Evolutionary conservation across 2,888 invertebrate species (phyloP).

Genomic region (Eupithecia centaureata): DNA sequence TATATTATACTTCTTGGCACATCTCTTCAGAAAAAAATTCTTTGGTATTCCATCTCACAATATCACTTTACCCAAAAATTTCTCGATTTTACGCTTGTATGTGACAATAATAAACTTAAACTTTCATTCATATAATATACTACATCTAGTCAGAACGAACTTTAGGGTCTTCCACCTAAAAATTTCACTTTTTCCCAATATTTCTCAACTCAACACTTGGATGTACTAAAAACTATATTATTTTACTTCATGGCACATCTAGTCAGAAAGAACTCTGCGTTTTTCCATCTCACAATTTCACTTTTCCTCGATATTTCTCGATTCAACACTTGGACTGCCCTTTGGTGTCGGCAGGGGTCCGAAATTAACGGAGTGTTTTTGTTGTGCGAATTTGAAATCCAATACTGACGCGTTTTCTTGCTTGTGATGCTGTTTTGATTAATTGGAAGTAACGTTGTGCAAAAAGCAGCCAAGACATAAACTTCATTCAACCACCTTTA

Average conservation of each 20-base stretch:
- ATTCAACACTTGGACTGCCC: constrained; percentile 43
- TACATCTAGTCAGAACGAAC: too few species aligned
- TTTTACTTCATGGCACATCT: not conserved
- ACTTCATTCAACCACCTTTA: not conserved
- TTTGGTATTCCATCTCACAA: too few species aligned
- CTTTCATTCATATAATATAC: too few species aligned
- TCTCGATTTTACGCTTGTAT: too few species aligned
- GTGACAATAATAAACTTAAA: too few species aligned
- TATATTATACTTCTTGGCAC: too few species aligned
- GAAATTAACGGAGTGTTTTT: constrained; percentile 42
- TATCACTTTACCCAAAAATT: too few species aligned
- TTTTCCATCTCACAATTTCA: constrained; percentile 47
- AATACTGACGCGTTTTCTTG: constrained; percentile 42
- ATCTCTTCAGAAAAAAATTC: too few species aligned
- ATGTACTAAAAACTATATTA: too few species aligned
- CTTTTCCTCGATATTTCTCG: constrained; percentile 46
- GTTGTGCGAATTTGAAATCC: constrained; percentile 43
- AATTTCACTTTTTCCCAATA: too few species aligned
- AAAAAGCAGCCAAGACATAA: constrained; percentile 2
- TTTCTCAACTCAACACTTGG: too few species aligned
- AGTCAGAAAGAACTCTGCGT: not conserved
- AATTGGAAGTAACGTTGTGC: constrained; percentile 2
- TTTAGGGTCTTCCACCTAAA: too few species aligned
- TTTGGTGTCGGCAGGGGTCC: constrained; percentile 49
- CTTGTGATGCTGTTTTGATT: constrained; percentile 23